A percentile compares a stretch with the other conserved stretches of the same genome.
phyloP scores from a whole-genome alignment of 1,140 invertebrate species.

The Caligus rogercresseyi region DNA sequence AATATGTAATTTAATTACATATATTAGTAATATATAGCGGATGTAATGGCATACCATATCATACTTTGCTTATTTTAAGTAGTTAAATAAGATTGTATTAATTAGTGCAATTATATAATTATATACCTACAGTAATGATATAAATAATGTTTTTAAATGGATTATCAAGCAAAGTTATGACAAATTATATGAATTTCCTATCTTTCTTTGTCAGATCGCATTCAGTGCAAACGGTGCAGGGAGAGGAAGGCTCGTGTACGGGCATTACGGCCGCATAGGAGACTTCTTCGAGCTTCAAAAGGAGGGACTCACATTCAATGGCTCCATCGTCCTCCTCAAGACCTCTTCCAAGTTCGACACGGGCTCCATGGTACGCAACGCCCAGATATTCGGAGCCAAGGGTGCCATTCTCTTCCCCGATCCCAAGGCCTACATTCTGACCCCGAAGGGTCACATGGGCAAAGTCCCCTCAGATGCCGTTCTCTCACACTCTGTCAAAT shows the following conservation, averaged over 20 bases:
- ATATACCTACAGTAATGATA: too few species aligned
- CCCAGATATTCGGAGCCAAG: slow-evolving; percentile 12
- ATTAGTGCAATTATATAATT: too few species aligned
- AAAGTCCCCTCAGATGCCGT: slow-evolving; percentile 1
- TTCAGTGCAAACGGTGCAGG: slow-evolving; percentile 8
- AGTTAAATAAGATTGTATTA: too few species aligned
- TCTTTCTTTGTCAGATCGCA: neutral
- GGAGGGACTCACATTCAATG: slow-evolving; percentile 1
- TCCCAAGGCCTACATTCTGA: neutral
- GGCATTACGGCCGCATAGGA: neutral
- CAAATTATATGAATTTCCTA: too few species aligned
- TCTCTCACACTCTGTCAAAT: neutral
- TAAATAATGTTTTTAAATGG: too few species aligned
- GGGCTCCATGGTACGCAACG: slow-evolving; percentile 12
- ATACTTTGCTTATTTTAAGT: too few species aligned
- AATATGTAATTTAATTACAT: too few species aligned
- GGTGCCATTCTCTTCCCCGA: slow-evolving; percentile 14
- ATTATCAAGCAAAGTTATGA: too few species aligned
- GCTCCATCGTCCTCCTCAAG: slow-evolving; percentile 5
- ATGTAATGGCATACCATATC: too few species aligned
- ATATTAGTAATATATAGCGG: too few species aligned
- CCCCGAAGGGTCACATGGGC: neutral
- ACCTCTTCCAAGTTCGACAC: neutral
- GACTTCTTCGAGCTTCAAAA: slow-evolving; percentile 5
- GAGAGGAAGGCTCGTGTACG: neutral